Evolutionary conservation across 2,113 vertebrate genomes (phyloP).

Genomic region (Oostethus manadensis): DNA sequence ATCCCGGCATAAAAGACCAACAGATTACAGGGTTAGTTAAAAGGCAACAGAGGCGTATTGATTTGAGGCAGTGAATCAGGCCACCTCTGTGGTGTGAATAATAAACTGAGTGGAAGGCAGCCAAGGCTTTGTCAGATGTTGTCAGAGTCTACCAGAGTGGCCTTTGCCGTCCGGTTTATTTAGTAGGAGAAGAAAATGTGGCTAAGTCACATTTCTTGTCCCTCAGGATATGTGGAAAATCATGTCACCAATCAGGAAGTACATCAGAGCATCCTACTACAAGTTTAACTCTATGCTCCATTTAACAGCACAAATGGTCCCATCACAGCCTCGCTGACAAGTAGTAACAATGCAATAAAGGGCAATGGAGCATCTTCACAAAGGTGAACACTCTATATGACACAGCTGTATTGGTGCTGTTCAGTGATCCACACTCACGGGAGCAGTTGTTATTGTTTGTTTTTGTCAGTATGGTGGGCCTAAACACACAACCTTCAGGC

Average conservation of each 20-base stretch:
- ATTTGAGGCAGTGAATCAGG: conserved; percentile 65
- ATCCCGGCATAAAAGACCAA: conserved; percentile 49
- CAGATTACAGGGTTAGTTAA: conserved; percentile 60
- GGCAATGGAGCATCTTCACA: conserved; percentile 21
- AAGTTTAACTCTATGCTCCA: conserved; percentile 53
- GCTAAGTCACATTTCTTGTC: conserved; percentile 52
- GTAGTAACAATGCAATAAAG: conserved; percentile 23
- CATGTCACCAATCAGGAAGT: conserved; percentile 47
- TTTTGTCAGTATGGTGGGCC: conserved; percentile 12
- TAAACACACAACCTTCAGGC: conserved; percentile 17
- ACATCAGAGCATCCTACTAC: conserved; percentile 52
- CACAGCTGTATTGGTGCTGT: conserved; percentile 25
- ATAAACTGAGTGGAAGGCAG: conserved; percentile 50
- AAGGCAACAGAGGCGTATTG: conserved; percentile 63
- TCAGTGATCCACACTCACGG: conserved; percentile 31
- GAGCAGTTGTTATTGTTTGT: conserved; percentile 49
- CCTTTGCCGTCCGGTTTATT: conserved; percentile 40
- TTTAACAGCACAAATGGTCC: conserved; percentile 43
- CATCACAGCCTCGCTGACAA: conserved; percentile 14
- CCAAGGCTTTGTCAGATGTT: conserved; percentile 45
- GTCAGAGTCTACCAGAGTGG: conserved; percentile 35
- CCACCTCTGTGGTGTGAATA: conserved; percentile 55
- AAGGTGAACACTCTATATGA: conserved; percentile 21
- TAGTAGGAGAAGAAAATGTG: conserved; percentile 36
- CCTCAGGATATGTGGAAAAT: conserved; percentile 45